A percentile compares a stretch with the other conserved stretches of the same genome.
Conservation (phyloP, 30 jellyfish, hydroid and myxozoan genomes). For the Turritopsis rubra region DNA sequence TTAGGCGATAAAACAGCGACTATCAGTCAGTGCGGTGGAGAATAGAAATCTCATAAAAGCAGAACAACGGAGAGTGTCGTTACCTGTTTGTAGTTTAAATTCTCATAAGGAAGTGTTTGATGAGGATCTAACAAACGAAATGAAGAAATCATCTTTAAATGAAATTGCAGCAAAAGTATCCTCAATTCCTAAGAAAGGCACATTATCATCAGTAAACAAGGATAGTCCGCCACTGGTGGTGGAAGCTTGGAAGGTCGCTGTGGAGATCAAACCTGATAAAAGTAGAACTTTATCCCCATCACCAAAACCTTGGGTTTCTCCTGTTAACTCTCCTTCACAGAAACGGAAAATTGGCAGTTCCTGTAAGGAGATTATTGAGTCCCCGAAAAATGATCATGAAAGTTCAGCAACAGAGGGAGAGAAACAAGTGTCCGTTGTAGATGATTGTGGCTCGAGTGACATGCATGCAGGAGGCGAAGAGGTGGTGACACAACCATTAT, state of each 20-base stretch:
- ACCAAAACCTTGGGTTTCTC: slow-evolving; percentile 33
- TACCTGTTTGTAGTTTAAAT: neutral
- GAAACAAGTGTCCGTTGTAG: neutral
- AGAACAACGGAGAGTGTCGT: neutral
- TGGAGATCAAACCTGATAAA: slow-evolving; percentile 19
- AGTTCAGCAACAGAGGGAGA: neutral
- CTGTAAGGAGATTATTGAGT: slow-evolving; percentile 9
- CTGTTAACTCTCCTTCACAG: slow-evolving; percentile 21
- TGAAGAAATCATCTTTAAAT: neutral
- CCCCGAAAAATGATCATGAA: neutral
- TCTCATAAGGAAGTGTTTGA: neutral
- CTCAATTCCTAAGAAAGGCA: slow-evolving; percentile 25
- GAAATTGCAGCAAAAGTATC: slow-evolving; percentile 26
- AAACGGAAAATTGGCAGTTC: neutral
- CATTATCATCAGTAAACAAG: slow-evolving; percentile 2
- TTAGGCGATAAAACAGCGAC: neutral
- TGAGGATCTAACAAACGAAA: neutral
- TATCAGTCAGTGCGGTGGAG: neutral
- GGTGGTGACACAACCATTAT: neutral
- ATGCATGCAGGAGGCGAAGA: neutral
- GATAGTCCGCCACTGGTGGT: slow-evolving; percentile 6
- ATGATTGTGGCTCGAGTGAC: neutral
- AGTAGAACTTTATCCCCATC: neutral
- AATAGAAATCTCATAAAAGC: neutral
- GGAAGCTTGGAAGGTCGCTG: slow-evolving; percentile 31